Evolutionary conservation across 1,140 invertebrate species (phyloP).

Genomic region (Drosophila tani): DNA sequence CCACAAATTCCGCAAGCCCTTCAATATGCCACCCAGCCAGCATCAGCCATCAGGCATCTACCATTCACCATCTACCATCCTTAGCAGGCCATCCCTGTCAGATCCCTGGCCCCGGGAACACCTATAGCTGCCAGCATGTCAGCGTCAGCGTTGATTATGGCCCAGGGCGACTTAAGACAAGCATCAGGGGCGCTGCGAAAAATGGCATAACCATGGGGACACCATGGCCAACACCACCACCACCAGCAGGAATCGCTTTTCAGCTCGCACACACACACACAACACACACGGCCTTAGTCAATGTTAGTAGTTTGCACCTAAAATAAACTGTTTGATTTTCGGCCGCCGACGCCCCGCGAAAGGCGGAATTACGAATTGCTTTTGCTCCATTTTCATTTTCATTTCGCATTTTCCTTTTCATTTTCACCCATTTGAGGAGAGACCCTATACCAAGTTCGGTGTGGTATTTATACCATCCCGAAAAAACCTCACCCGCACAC

Average conservation of each 20-base stretch:
- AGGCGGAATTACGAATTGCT: conserved; percentile 13
- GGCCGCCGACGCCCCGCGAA: neutral
- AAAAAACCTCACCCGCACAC: conserved; percentile 12
- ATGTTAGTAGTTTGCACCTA: conserved; percentile 17
- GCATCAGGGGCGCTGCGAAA: conserved; percentile 24
- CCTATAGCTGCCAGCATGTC: conserved; percentile 20
- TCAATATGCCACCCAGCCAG: conserved; percentile 14
- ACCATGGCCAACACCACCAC: neutral
- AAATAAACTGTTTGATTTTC: conserved; percentile 36
- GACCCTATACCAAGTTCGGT: neutral
- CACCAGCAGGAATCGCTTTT: conserved; percentile 5
- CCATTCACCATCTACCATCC: neutral
- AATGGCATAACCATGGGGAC: conserved; percentile 24
- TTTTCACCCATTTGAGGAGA: conserved; percentile 9
- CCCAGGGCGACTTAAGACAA: conserved; percentile 31
- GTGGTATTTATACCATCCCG: conserved; percentile 14
- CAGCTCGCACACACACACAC: neutral
- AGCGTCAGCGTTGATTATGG: conserved; percentile 48
- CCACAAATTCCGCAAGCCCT: conserved; percentile 24
- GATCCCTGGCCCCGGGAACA: conserved; percentile 1
- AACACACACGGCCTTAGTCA: neutral
- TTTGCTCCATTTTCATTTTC: conserved; percentile 18
- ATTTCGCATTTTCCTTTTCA: conserved; percentile 18
- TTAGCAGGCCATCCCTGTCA: neutral
- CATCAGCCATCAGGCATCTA: conserved; percentile 2